Evolutionary conservation across 2,888 invertebrate genomes (phyloP).

Genomic region (Sesia apiformis): DNA sequence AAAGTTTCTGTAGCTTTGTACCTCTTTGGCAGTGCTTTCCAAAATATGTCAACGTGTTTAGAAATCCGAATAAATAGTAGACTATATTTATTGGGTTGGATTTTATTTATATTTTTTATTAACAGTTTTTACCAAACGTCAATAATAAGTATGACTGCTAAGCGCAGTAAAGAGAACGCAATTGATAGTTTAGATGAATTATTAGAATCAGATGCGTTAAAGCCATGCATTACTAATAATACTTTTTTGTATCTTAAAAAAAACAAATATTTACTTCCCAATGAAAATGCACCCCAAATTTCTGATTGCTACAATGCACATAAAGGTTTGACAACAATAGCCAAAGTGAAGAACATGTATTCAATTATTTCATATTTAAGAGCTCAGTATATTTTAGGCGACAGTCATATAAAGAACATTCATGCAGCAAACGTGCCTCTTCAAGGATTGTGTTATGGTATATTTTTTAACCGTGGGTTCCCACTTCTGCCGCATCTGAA

Average conservation of each 20-base stretch:
- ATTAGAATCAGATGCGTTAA: neutral
- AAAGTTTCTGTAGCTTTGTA: neutral
- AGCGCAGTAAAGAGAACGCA: neutral
- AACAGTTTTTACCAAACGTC: constrained; percentile 10
- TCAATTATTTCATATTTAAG: constrained; percentile 1
- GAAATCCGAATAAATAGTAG: neutral
- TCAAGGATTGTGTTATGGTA: constrained; percentile 2
- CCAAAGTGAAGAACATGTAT: constrained; percentile 1
- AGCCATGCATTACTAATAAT: neutral
- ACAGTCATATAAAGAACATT: constrained; percentile 1
- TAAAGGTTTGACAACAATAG: neutral
- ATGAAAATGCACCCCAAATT: neutral
- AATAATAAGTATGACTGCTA: constrained; percentile 7
- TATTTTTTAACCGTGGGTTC: constrained; percentile 8
- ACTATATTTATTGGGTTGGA: constrained; percentile 1
- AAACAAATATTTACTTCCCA: neutral
- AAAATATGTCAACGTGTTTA: neutral
- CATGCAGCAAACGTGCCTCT: constrained; percentile 5
- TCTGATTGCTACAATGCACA: constrained; percentile 4
- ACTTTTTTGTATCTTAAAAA: neutral
- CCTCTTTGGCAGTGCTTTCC: neutral
- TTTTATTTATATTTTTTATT: constrained; percentile 10
- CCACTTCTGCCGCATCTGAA: constrained; percentile 3
- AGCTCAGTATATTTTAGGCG: constrained; percentile 4
- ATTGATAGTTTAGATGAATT: neutral